Base-by-base conservation (phyloP, 2,797 vertebrate species). In the Girardinus metallicus region DNA sequence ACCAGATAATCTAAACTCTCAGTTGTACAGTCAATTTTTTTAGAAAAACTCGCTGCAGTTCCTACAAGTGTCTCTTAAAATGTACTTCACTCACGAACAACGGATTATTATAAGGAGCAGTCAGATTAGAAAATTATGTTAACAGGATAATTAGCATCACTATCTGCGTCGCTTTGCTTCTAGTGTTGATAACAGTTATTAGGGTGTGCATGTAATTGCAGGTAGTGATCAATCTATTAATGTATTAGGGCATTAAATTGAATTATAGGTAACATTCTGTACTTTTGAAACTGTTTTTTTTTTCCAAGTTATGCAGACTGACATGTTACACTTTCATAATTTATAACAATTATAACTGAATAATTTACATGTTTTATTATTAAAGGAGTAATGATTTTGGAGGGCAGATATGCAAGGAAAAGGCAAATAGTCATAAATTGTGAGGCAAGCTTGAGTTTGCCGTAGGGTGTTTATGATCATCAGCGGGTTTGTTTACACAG, bases 121-220 rank as follows among this genome's bases (percentile, higher is more conserved):
- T 90, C 84, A 89, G 80, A 41, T 10, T 76, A 77, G 76, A 90
- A 82, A 87, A 90, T 93, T 90, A 86, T 75, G 77, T 82, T 82
- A 90, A 86, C 83, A 82, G 62, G 82, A 89, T 90, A 91, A 92
- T 90, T 92, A 90, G 80, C 85, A 79, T 72, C 57, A 31, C 4
- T 73, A 81, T 89, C 55, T 60, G 55, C 12, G 12, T 60, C 1
- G 83, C 88, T 82, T 87, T 76, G 72, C 81, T 83, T 80, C 73
- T 29, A 49, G 76, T 77, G 85, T 73, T 86, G 82, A 90, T 88
- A 88, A 90, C 34, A 78, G 83, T 78, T 77, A 85, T 88, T 85
- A 90, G 68, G 83, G 34, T 83, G 76, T 77, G 46, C 71, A 80
- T 79, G 79, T 78, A 88, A 88, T 86, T 85, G 77, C 81, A 80